A percentile compares a stretch with the other conserved stretches of the same genome.
phyloP scores from a whole-genome alignment of 2,113 vertebrate species.

The Odobenus rosmarus region DNA sequence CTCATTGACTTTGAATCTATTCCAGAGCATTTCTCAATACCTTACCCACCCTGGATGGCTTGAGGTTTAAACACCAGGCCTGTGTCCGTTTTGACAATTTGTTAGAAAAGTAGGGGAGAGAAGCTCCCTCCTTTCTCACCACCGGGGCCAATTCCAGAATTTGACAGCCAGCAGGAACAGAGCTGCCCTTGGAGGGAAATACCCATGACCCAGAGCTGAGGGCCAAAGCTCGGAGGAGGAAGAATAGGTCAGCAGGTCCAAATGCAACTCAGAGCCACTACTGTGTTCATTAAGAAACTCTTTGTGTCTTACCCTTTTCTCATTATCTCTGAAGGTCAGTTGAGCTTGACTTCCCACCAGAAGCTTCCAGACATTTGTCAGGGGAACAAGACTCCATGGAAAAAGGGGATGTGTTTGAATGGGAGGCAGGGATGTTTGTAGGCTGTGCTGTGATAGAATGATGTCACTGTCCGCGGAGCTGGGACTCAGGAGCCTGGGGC shows the following conservation, averaged over 20 bases:
- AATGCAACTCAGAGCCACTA: neutral
- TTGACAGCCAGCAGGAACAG: neutral
- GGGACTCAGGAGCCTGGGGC: neutral
- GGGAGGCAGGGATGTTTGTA: neutral
- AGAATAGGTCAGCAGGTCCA: neutral
- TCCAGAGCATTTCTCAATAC: neutral
- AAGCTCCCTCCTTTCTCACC: neutral
- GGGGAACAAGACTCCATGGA: constrained; percentile 29
- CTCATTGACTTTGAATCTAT: neutral
- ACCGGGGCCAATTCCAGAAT: neutral
- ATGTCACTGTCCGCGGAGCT: neutral
- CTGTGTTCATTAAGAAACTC: constrained; percentile 60
- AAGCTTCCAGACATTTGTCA: constrained; percentile 58
- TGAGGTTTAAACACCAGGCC: neutral
- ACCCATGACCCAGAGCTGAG: neutral
- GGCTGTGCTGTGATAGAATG: neutral
- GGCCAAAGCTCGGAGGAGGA: constrained; percentile 27
- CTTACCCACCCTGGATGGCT: neutral
- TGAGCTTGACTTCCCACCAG: constrained; percentile 61
- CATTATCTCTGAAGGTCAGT: neutral
- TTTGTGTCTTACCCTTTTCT: constrained; percentile 49
- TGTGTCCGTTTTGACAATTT: neutral
- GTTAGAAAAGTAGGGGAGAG: neutral
- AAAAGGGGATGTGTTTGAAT: constrained; percentile 58
- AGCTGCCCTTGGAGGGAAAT: constrained; percentile 59